Evolutionary conservation across 2,797 vertebrate species (phyloP).

Genomic region (Vultur gryphus): DNA sequence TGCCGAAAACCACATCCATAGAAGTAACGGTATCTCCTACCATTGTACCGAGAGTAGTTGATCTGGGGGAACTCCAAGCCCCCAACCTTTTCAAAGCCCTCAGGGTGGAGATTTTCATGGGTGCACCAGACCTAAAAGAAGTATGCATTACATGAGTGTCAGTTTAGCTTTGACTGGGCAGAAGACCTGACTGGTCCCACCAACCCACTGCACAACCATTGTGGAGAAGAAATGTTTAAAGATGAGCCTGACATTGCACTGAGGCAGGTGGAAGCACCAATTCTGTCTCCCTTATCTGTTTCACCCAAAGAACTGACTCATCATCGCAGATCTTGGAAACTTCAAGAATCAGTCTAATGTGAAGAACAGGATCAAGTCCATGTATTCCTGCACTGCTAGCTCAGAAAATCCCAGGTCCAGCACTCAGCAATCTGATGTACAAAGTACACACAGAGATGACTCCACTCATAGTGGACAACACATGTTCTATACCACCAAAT

Average conservation of each 20-base stretch:
- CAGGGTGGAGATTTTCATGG: slow-evolving; percentile 83
- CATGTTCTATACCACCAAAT: not conserved
- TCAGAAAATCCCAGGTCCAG: not conserved
- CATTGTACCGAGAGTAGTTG: slow-evolving; percentile 81
- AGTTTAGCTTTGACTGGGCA: not conserved
- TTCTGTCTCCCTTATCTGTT: not conserved
- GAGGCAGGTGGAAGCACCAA: not conserved
- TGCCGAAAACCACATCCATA: slow-evolving; percentile 91
- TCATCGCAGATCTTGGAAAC: not conserved
- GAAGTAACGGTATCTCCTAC: slow-evolving; percentile 85
- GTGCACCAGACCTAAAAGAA: slow-evolving; percentile 84
- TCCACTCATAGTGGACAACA: not conserved
- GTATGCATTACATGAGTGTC: not conserved
- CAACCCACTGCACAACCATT: too few relatives aligned
- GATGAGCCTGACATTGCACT: not conserved
- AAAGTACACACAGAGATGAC: not conserved
- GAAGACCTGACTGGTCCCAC: not conserved
- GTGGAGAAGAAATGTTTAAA: not conserved
- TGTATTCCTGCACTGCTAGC: not conserved
- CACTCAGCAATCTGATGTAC: not conserved
- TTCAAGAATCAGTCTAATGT: not conserved
- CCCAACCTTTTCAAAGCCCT: slow-evolving; percentile 79
- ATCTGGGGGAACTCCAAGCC: slow-evolving; percentile 94
- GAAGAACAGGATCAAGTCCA: not conserved
- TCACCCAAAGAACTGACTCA: not conserved